Evolutionary conservation across 1,140 invertebrate species (phyloP).

Genomic region (Drosophila equinoxialis): DNA sequence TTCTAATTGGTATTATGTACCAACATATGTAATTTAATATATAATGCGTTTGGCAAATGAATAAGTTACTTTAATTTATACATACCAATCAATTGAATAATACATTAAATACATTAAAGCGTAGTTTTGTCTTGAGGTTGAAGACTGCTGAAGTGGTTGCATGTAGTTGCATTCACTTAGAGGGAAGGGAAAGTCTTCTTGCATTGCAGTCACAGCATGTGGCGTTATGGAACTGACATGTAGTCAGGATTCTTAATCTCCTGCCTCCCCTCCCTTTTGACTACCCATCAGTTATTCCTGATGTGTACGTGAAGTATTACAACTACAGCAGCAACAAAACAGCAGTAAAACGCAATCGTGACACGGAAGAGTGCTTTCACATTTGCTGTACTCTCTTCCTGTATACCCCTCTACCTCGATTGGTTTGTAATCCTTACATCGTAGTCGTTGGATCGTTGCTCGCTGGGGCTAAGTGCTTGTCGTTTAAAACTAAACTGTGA

Average conservation of each 20-base stretch:
- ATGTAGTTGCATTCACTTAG: background rate
- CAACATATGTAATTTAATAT: too few species aligned
- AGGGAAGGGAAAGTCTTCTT: background rate
- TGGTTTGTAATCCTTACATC: constrained; percentile 22
- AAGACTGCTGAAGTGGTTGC: too few species aligned
- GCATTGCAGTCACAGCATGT: constrained; percentile 17
- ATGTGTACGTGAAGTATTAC: constrained; percentile 6
- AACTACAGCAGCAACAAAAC: background rate
- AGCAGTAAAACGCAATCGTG: constrained; percentile 11
- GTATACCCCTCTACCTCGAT: background rate
- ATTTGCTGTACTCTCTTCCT: background rate
- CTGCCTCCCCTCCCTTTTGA: background rate
- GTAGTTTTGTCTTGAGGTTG: background rate
- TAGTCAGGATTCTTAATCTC: background rate
- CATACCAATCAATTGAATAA: too few species aligned
- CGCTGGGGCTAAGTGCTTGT: constrained; percentile 34
- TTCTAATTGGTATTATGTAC: too few species aligned
- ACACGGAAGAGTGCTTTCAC: constrained; percentile 19
- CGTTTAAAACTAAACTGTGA: constrained; percentile 46
- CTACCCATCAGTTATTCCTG: background rate
- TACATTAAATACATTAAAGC: background rate
- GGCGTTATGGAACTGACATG: constrained; percentile 19
- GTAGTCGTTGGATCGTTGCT: background rate
- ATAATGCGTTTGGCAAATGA: too few species aligned
- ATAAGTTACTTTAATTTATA: too few species aligned